Percentiles rank a stretch among this genome's conserved stretches.
Conservation (phyloP, 2,113 vertebrate species). For the Rhea americana region DNA sequence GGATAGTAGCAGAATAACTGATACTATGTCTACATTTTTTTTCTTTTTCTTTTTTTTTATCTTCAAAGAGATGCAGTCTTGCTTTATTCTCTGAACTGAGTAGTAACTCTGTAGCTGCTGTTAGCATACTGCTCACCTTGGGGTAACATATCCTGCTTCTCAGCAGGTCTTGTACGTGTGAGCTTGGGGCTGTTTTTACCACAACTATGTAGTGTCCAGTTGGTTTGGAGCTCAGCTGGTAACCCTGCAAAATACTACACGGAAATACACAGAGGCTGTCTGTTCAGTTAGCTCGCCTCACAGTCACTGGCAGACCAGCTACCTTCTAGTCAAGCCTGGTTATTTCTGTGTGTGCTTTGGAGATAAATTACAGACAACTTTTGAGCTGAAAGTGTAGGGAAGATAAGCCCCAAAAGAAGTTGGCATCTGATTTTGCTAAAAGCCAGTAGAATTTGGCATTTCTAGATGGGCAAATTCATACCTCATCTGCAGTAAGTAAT, state of each 20-base stretch:
- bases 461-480: neutral
- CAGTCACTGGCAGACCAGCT: neutral
- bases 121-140: neutral
- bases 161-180: rapidly evolving
- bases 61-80: neutral
- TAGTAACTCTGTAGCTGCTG: neutral
- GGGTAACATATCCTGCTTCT: neutral
- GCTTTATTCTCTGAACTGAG: neutral
- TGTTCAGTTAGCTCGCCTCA: neutral
- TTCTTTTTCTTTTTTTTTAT: neutral
- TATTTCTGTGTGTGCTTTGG: neutral
- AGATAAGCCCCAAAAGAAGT: neutral
- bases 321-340: neutral
- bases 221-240: neutral
- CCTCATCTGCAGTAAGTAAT: neutral
- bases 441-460: neutral
- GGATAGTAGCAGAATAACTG: neutral
- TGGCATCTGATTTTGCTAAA: neutral
- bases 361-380: neutral
- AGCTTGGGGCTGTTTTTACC: neutral
- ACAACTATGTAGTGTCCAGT: neutral
- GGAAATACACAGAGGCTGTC: neutral
- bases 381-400: neutral
- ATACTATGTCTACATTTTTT: neutral
- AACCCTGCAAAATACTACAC: neutral